Base-by-base conservation (phyloP, 2,888 invertebrate genomes). In the Coelinius sp. region DNA sequence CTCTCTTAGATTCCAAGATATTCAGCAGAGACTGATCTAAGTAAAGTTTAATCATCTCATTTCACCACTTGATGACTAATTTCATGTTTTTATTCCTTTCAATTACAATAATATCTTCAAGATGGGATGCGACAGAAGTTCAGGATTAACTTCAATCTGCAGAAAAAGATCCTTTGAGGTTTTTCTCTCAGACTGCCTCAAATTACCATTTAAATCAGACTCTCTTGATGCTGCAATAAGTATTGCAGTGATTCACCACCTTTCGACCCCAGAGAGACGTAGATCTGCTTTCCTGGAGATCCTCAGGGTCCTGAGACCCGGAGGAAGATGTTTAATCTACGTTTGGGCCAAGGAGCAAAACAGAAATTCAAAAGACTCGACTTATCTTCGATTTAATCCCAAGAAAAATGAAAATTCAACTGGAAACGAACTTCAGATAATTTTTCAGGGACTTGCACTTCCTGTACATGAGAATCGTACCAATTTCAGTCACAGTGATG, bases 181-280 rank as follows among this genome's bases (percentile, higher is more conserved):
- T 53, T 91, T 95, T 79, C 90, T 92, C 0, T 92, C 94, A 49
- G 96, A 98, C 88, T 92, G 96, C 77, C 89, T 97, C 20, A 82
- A 88, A 44, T 86, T 97, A 38, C 95, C 96, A 0, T 89, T 98
- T 68, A 90, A 90, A 63, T 90, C 92, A 75, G 88, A 85, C 24
- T 89, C 89, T 73, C 92, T 94, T 0, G 98, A 99, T 89, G 94
- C 93, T 1, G 92, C 92, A 70, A 93, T 99, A 46, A 97, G 97
- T 86, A 96, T 99, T 80, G 99, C 99, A 1, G 99, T 99, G 0
- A 92, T 99, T 80, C 99, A 99, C 88, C 99, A 99, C 89, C 91
- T 99, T 75, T 94, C 97, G 12, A 97, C 93, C 20, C 88, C 90
- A 91, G 92, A 92, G 65, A 90, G 98, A 78, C 91, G 98, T 80